A percentile compares a stretch with the other conserved stretches of the same genome.
Conservation (phyloP, 2,797 vertebrate genomes). For the Trematomus bernacchii region DNA sequence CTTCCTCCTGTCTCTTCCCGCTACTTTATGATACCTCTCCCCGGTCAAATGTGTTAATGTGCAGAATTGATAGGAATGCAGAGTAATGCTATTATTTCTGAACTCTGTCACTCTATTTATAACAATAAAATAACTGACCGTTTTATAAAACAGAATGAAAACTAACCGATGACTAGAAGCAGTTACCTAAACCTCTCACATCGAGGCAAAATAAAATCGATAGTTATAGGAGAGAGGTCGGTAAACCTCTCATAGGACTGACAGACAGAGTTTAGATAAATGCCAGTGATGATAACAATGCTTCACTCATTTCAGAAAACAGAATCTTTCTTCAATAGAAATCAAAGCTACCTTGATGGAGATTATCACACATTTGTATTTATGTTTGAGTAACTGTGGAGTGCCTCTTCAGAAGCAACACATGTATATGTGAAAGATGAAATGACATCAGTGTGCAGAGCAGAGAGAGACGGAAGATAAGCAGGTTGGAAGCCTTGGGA, state of each 20-base stretch:
- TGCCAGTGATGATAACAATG: no score
- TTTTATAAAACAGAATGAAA: background rate
- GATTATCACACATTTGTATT: background rate
- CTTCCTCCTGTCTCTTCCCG: background rate
- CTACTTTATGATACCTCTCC: constrained; percentile 8
- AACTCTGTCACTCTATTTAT: no score
- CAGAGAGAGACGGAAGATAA: background rate
- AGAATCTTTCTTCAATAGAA: background rate
- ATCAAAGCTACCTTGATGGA: background rate
- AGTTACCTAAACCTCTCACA: background rate
- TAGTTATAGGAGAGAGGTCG: background rate
- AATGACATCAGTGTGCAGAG: constrained; percentile 17
- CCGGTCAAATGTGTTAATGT: background rate
- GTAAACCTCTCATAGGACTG: background rate
- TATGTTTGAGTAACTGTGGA: background rate
- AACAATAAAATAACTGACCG: background rate
- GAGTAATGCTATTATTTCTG: no score
- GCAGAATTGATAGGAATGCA: no score
- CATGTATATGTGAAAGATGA: background rate
- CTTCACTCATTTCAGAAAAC: background rate
- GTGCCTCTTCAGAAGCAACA: background rate
- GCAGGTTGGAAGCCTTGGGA: background rate
- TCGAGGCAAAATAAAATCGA: background rate
- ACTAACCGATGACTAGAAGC: background rate
- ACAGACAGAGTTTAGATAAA: constrained; percentile 9